Base-by-base conservation (phyloP, 2,888 invertebrate genomes). In the Nomada fabriciana region DNA sequence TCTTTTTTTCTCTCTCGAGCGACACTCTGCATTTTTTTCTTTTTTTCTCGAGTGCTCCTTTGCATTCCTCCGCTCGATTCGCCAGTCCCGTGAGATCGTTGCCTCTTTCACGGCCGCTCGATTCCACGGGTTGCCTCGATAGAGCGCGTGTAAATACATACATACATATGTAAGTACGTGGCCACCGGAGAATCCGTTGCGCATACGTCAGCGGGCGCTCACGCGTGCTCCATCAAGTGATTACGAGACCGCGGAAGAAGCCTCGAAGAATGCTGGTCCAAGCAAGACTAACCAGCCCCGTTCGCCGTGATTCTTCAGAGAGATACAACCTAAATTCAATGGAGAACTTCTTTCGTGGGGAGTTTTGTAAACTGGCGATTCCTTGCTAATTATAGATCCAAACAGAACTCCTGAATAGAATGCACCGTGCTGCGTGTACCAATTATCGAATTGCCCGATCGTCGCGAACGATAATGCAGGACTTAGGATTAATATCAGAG, bases 21-120 rank as follows among this genome's bases (percentile, higher is more conserved):
- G 78, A 81, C 80, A 77, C 72, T 53, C 36, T 36, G 36, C 36
- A 36, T 36, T 36, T 36, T 36, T 36, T 36, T 36, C 0, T 36
- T 7, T 36, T 36, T 36, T 36, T 36, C 80, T 74, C 50, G 80
- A 74, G 36, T 18, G 55, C 70, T 57, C 55, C 29, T 15, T 65
- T 61, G 57, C 82, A 82, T 82, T 80, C 82, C 82, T 60, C 74
- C 69, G 70, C 47, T 82, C 57, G 80, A 80, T 82, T 71, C 82
- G 71, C 61, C 61, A 74, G 59, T 53, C 60, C 52, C 10, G 29
- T 9, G 72, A 73, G 83, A 82, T 81, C 76, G 82, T 82, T 77
- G 82, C 80, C 76, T 80, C 72, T 71, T 80, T 80, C 80, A 80
- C 75, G 75, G 76, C 69, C 80, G 70, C 65, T 57, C 71, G 76